A percentile compares a stretch with the other conserved stretches of the same genome.
Evolutionary conservation across 2,888 invertebrate species (phyloP).

Genomic region (Agapostemon virescens): DNA sequence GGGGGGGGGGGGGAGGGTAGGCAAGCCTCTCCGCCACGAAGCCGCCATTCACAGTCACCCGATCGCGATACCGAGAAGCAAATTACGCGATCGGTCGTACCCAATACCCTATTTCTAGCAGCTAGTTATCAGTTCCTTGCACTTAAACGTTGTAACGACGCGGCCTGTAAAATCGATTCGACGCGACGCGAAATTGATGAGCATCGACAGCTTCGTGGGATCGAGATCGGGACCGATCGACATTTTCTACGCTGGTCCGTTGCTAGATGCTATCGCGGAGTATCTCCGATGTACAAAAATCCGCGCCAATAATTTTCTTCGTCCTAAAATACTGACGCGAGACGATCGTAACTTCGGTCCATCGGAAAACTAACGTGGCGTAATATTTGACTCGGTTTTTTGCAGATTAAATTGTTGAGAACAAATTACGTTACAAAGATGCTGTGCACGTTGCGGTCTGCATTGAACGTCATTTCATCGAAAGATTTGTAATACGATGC

Average conservation of each 20-base stretch:
- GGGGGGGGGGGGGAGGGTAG: not conserved
- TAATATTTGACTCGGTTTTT: not conserved
- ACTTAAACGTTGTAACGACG: conserved; percentile 46
- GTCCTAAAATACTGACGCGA: not conserved
- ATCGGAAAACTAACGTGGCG: not conserved
- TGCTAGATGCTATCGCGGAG: not conserved
- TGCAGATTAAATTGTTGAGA: not conserved
- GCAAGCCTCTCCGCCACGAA: conserved; percentile 16
- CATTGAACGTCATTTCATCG: not conserved
- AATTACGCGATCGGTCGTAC: conserved; percentile 49
- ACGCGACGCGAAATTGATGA: conserved; percentile 70
- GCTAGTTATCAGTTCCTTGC: conserved; percentile 59
- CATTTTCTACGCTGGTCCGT: conserved; percentile 32
- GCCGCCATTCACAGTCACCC: conserved; percentile 22
- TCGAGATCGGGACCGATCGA: conserved; percentile 63
- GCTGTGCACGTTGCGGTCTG: not conserved
- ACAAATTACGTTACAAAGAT: not conserved
- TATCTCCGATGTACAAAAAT: not conserved
- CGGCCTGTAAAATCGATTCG: conserved; percentile 46
- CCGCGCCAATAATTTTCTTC: not conserved
- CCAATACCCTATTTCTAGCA: conserved; percentile 54
- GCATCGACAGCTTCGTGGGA: conserved; percentile 64
- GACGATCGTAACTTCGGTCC: not conserved
- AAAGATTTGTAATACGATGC: not conserved
- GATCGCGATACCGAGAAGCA: conserved; percentile 35